These are phyloP conservation scores for Ophion obscuratus DNA, from an alignment of 2,888 invertebrate species.

Conservation along the genomic window DNA sequence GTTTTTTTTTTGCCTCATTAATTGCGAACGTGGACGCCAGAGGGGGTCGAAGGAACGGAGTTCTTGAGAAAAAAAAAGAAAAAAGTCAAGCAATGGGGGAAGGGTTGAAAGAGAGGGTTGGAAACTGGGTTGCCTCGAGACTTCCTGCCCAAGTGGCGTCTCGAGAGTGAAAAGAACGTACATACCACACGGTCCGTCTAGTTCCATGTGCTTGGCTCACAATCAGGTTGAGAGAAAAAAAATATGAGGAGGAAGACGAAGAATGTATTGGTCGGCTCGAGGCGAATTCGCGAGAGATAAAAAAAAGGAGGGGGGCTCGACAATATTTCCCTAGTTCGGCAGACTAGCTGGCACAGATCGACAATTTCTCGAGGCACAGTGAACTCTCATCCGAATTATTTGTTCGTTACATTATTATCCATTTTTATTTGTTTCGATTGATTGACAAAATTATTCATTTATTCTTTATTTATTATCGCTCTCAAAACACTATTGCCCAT, in stretches of 20 bases:
- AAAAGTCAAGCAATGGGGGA: neutral
- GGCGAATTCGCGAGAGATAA: conserved; percentile 1
- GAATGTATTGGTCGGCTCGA: conserved; percentile 48
- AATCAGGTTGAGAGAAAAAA: neutral
- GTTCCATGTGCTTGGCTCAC: conserved; percentile 22
- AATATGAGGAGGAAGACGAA: neutral
- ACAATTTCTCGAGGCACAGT: neutral
- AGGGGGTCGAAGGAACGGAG: neutral
- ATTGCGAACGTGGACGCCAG: conserved; percentile 8
- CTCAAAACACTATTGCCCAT: too few relatives aligned
- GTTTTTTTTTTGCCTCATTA: conserved; percentile 1
- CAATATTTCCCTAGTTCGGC: conserved; percentile 13
- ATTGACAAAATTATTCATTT: too few relatives aligned
- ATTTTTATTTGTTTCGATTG: too few relatives aligned
- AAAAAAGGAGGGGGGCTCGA: neutral
- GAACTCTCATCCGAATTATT: too few relatives aligned
- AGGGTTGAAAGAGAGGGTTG: conserved; percentile 34
- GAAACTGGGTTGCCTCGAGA: conserved; percentile 62
- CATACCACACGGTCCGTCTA: conserved; percentile 52
- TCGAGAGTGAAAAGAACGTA: conserved; percentile 55
- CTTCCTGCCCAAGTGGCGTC: conserved; percentile 30
- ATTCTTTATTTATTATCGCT: too few relatives aligned
- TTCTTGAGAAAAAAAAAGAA: neutral
- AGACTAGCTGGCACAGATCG: conserved; percentile 20
- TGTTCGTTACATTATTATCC: too few relatives aligned